Conservation (phyloP, 2,113 vertebrate species). For the Hucho hucho region DNA sequence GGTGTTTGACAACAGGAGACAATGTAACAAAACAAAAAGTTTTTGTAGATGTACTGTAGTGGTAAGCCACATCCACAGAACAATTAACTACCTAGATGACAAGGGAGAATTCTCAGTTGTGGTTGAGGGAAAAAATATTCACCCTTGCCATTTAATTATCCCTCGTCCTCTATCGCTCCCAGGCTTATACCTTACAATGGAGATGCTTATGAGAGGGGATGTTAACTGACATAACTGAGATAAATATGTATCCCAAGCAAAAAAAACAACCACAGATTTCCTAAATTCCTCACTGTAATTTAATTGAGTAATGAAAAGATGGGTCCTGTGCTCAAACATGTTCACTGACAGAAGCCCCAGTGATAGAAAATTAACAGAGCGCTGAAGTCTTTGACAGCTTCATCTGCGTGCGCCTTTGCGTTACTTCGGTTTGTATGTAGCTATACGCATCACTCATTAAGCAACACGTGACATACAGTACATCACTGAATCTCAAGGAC, state of each 20-base stretch:
- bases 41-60: conserved; percentile 23
- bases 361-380: neutral
- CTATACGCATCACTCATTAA: conserved; percentile 13
- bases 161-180: conserved; percentile 23
- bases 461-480: conserved; percentile 12
- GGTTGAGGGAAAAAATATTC: conserved; percentile 53
- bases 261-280: conserved; percentile 49
- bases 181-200: conserved; percentile 29
- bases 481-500: conserved; percentile 6
- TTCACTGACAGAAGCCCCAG: conserved; percentile 16
- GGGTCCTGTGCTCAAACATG: conserved; percentile 24
- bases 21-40: conserved; percentile 41
- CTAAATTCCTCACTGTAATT: conserved; percentile 44
- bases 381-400: neutral
- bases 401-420: neutral
- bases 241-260: conserved; percentile 48
- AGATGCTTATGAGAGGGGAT: conserved; percentile 29
- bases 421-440: too few species aligned
- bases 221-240: conserved; percentile 46
- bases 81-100: conserved; percentile 49
- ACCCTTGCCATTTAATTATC: conserved; percentile 53
- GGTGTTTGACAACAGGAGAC: conserved; percentile 30
- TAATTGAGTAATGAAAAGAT: conserved; percentile 48
- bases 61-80: conserved; percentile 31
- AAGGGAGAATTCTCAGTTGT: conserved; percentile 35